Conservation (phyloP, 2,888 invertebrate genomes). For the Pelosia muscerda region DNA sequence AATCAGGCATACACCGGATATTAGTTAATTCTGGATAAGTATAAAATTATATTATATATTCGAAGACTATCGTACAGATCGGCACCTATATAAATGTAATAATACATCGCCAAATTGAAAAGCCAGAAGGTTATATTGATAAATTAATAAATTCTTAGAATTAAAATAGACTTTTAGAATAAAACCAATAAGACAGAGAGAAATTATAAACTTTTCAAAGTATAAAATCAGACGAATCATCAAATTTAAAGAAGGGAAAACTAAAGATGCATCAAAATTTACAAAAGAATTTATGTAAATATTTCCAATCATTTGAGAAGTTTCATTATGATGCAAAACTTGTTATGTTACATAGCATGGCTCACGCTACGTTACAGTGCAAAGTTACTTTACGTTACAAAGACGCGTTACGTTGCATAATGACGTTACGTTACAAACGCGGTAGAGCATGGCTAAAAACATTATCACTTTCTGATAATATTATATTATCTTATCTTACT, state of each 20-base stretch:
- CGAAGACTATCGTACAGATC: background rate
- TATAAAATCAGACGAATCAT: background rate
- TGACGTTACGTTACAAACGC: background rate
- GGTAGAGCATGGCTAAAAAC: background rate
- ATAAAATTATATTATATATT: background rate
- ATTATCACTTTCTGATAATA: background rate
- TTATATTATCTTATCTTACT: background rate
- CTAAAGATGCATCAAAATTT: background rate
- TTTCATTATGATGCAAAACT: background rate
- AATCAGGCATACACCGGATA: background rate
- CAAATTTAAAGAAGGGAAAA: background rate
- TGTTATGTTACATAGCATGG: background rate
- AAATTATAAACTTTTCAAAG: background rate
- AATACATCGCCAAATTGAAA: background rate
- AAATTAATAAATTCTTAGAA: slow-evolving; percentile 1
- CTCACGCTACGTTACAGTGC: background rate
- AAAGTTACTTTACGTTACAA: background rate
- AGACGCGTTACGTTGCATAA: background rate
- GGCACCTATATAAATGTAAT: background rate
- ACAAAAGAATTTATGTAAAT: background rate
- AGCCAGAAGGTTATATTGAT: background rate
- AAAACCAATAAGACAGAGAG: background rate
- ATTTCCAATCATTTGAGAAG: background rate
- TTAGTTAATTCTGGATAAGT: background rate
- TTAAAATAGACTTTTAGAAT: too few relatives aligned